A percentile compares a stretch with the other conserved stretches of the same genome.
Evolutionary conservation across 2,113 vertebrate genomes (phyloP).

Genomic region (Strigops habroptila): DNA sequence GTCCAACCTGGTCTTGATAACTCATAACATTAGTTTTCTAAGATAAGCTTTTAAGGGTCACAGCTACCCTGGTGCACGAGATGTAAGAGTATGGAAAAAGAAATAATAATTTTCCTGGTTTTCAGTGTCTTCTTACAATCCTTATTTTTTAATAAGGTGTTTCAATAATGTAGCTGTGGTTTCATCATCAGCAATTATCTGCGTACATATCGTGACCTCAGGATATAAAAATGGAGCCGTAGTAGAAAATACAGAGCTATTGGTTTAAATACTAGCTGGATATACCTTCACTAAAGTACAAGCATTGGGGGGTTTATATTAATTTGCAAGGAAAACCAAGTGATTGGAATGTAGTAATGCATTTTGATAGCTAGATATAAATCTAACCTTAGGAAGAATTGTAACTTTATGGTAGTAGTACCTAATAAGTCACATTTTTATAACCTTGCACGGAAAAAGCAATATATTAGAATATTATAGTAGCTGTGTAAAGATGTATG

Average conservation of each 20-base stretch:
- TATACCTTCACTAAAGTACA: neutral
- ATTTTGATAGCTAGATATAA: conserved; percentile 40
- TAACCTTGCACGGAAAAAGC: neutral
- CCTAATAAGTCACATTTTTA: conserved; percentile 46
- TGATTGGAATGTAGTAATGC: neutral
- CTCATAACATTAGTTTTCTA: accelerated
- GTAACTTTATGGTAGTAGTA: neutral
- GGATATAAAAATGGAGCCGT: neutral
- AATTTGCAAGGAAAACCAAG: neutral
- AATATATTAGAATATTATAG: neutral
- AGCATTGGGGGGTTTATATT: neutral
- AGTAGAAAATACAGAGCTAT: neutral
- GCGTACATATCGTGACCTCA: neutral
- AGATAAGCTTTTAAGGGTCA: neutral
- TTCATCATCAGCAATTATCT: neutral
- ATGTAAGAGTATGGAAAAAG: neutral
- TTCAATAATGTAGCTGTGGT: neutral
- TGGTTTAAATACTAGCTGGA: neutral
- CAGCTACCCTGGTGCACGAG: accelerated
- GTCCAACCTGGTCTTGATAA: neutral
- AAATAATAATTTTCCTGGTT: neutral
- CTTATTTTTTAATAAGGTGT: conserved; percentile 26
- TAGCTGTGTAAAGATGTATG: neutral
- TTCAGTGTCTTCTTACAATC: neutral
- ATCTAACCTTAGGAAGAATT: neutral